Evolutionary conservation across 2,888 invertebrate species (phyloP), one percentile per base, ranked within the genome.

Genomic region (Buathra laborator): DNA sequence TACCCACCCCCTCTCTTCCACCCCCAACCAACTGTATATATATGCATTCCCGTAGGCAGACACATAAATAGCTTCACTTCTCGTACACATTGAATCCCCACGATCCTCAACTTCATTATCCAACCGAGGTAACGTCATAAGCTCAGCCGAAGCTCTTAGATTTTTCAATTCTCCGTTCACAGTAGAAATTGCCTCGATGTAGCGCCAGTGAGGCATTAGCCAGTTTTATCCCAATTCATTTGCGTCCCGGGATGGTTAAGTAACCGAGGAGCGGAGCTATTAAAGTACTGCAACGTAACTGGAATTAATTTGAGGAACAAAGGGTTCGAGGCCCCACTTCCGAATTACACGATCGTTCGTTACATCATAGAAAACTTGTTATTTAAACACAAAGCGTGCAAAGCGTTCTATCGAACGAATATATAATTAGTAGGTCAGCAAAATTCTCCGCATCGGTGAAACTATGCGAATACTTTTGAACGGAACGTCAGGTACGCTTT

Each of bases 101-200:
- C 29, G 32, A 62, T 32, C 62, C 62, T 62, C 62, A 62, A 62
- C 24, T 32, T 62, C 29, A 32, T 62, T 62, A 62, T 62, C 62
- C 62, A 29, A 62, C 32, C 62, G 62, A 14, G 29, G 29, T 3
- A 29, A 29, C 59, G 29, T 59, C 29, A 29, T 24, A 29, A 14
- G 59, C 19, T 14, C 2, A 24, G 14, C 24, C 12, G 59, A 29
- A 59, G 29, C 59, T 24, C 29, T 12, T 59, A 24, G 59, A 29
- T 59, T 59, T 29, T 62, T 29, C n/a, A n/a, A 4, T 10, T 29
- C 19, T 14, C 59, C 32, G 29, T 12, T 7, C 59, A 37, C 7
- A 1, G 32, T 14, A 6, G 6, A 32, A 32, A 62, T 62, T 62
- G 37, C 6, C 37, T 14, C 32, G n/a, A 29, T 7, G 12, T 3